A percentile compares a stretch with the other conserved stretches of the same genome.
Conservation (phyloP, 2,113 vertebrate genomes). For the Cacatua alba region DNA sequence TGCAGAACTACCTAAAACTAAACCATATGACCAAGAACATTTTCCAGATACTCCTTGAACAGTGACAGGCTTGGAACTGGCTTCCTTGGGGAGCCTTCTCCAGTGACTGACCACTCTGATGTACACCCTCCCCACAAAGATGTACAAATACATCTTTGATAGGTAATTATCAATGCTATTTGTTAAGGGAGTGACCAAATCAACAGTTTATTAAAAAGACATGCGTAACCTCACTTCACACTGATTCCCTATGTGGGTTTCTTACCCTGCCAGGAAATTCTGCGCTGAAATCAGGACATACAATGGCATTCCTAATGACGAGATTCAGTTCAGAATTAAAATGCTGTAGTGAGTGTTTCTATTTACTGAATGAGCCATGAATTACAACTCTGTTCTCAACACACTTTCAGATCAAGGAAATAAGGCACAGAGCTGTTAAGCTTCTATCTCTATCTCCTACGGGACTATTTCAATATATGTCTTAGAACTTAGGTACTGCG, state of each 20-base stretch:
- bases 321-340: neutral
- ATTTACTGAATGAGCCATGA: neutral
- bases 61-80: fast-evolving
- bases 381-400: neutral
- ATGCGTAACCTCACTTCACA: neutral
- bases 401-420: neutral
- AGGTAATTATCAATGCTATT: neutral
- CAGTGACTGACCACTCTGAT: neutral
- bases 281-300: neutral
- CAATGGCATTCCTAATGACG: neutral
- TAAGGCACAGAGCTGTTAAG: neutral
- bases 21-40: fast-evolving
- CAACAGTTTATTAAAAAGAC: neutral
- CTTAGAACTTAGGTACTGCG: neutral
- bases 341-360: neutral
- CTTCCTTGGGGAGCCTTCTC: neutral
- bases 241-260: neutral
- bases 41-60: neutral
- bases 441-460: neutral
- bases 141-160: neutral
- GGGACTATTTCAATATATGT: neutral
- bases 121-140: neutral
- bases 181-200: neutral
- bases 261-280: neutral
- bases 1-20: fast-evolving